phyloP scores from a whole-genome alignment of 64 coral and sea anemone species.

The Porites lutea region DNA sequence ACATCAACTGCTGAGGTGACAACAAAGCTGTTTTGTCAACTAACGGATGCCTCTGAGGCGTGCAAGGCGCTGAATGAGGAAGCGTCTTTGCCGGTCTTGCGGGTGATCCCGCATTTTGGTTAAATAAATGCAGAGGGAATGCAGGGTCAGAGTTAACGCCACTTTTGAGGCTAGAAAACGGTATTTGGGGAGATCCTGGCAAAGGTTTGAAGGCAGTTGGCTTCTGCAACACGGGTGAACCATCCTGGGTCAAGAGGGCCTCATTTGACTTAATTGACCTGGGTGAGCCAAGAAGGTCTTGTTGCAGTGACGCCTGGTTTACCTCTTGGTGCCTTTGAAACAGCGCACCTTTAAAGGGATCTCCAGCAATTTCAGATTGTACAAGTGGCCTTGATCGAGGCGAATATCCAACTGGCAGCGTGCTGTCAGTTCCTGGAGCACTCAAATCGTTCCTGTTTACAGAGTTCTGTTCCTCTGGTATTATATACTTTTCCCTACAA shows the following conservation, averaged over 20 bases:
- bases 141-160: constrained; percentile 73
- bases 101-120: constrained; percentile 12
- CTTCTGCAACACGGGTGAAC: constrained; percentile 37
- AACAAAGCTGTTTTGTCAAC: constrained; percentile 30
- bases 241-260: not conserved
- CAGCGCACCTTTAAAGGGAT: not conserved
- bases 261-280: not conserved
- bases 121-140: constrained; percentile 37
- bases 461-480: not conserved
- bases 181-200: constrained; percentile 36
- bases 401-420: not conserved
- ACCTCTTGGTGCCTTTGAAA: not conserved
- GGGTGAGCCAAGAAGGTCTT: constrained; percentile 1
- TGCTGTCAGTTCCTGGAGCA: not conserved
- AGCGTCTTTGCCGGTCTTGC: not conserved
- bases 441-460: not conserved
- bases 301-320: not conserved
- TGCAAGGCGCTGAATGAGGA: constrained; percentile 57
- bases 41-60: constrained; percentile 58
- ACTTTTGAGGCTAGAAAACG: constrained; percentile 34
- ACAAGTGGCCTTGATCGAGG: not conserved
- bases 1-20: constrained; percentile 20
- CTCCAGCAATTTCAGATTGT: not conserved
- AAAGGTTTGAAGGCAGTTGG: constrained; percentile 75
- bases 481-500: not conserved